A percentile compares a stretch with the other conserved stretches of the same genome.
These are phyloP conservation scores for Diplogasteroides magnus DNA, from an alignment of 1,140 invertebrate species.

Conservation along the genomic window DNA sequence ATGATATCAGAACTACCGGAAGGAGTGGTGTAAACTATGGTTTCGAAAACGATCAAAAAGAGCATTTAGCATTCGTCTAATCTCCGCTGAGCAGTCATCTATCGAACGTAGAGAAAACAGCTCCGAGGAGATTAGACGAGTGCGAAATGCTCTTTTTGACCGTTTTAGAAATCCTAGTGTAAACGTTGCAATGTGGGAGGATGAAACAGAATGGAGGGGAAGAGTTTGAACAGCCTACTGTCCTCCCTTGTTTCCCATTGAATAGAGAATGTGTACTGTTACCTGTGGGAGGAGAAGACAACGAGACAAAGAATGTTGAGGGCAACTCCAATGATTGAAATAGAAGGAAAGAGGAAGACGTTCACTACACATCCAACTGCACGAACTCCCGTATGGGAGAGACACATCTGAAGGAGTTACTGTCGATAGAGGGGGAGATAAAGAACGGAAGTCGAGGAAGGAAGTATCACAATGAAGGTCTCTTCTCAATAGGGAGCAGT, in stretches of 20 bases:
- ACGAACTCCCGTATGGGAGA: not conserved
- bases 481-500: no score
- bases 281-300: constrained; percentile 31
- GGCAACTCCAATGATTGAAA: constrained; percentile 41
- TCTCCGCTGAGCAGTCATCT: no score
- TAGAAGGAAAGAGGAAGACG: constrained; percentile 41
- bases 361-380: constrained; percentile 35
- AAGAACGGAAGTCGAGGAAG: not conserved
- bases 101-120: no score
- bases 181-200: constrained; percentile 1
- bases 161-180: no score
- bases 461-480: no score
- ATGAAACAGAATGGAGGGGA: constrained; percentile 6
- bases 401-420: not conserved
- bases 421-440: not conserved
- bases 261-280: constrained; percentile 1
- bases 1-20: no score
- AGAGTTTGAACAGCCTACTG: not conserved
- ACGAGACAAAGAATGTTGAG: constrained; percentile 37
- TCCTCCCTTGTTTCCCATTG: constrained; percentile 9
- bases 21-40: no score
- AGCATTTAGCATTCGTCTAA: no score
- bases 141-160: no score
- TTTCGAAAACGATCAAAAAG: no score
- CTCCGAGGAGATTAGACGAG: no score